Evolutionary conservation across 37 sponge, comb jelly and placozoan genomes (phyloP).

Genomic region (Diacarnus erythraeanus): DNA sequence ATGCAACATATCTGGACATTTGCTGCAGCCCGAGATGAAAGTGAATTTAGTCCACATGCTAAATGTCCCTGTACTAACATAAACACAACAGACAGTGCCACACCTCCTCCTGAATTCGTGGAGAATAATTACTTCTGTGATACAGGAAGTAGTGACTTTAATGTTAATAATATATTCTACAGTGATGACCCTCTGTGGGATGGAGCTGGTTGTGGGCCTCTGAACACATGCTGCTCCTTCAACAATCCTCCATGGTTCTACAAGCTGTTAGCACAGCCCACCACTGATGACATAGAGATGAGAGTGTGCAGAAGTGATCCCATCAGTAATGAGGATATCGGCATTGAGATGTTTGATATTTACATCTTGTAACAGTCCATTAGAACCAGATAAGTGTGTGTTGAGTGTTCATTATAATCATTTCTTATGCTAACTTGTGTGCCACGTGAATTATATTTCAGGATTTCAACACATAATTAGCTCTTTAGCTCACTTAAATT

Average conservation of each 20-base stretch:
- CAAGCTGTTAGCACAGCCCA: not conserved
- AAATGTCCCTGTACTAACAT: no score
- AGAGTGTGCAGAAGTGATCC: constrained; percentile 9
- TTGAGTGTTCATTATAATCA: no score
- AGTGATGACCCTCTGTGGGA: constrained; percentile 27
- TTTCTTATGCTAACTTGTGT: no score
- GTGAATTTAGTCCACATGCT: no score
- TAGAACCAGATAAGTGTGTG: no score
- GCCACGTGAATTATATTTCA: no score
- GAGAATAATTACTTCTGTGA: constrained; percentile 44
- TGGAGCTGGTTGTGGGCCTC: constrained; percentile 19
- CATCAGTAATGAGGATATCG: not conserved
- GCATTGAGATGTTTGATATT: not conserved
- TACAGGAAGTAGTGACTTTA: not conserved
- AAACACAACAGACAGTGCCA: no score
- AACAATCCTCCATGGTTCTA: constrained; percentile 30
- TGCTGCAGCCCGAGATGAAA: constrained; percentile 7
- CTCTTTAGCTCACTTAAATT: no score
- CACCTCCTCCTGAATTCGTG: no score
- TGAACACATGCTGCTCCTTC: not conserved
- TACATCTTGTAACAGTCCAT: not conserved
- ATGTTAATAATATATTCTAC: not conserved
- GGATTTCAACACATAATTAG: no score
- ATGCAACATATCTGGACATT: constrained; percentile 30
- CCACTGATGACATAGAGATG: constrained; percentile 19